Evolutionary conservation across 2,113 vertebrate genomes (phyloP).

Genomic region (Carlito syrichta): DNA sequence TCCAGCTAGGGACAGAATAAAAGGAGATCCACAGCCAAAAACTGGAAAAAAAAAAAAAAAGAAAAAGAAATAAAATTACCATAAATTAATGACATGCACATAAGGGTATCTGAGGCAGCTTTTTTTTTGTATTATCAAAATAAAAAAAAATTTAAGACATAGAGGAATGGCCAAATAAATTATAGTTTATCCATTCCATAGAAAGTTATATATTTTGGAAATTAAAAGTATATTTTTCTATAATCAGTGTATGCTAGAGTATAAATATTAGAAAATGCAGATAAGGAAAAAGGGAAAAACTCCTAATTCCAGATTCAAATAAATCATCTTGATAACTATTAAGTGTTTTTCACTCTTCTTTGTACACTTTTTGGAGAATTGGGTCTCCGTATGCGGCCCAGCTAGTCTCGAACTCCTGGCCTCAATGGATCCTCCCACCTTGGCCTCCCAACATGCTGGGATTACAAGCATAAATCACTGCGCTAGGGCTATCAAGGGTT

Average conservation of each 20-base stretch:
- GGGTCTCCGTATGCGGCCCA: too few species aligned
- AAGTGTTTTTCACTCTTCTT: slow-evolving; percentile 21
- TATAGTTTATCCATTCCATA: background rate
- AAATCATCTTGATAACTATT: background rate
- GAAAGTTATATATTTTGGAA: background rate
- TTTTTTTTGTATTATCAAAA: background rate
- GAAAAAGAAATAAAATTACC: slow-evolving; percentile 10
- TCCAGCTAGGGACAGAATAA: too few species aligned
- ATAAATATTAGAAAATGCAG: background rate
- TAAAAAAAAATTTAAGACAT: background rate
- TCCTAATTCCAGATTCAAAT: background rate
- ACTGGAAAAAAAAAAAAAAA: too few species aligned
- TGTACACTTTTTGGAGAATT: too few species aligned
- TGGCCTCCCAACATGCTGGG: too few species aligned
- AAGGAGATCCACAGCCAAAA: too few species aligned
- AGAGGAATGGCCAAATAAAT: slow-evolving; percentile 3
- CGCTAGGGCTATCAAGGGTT: background rate
- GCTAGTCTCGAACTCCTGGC: too few species aligned
- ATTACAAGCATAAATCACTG: too few species aligned
- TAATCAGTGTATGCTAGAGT: background rate
- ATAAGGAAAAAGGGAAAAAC: background rate
- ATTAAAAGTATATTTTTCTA: background rate
- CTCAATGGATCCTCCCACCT: too few species aligned
- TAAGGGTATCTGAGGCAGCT: background rate
- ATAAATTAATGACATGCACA: background rate